Evolutionary conservation across 2,888 invertebrate species (phyloP), one percentile per base, ranked within the genome.

Genomic region (Melanostoma mellinum): DNA sequence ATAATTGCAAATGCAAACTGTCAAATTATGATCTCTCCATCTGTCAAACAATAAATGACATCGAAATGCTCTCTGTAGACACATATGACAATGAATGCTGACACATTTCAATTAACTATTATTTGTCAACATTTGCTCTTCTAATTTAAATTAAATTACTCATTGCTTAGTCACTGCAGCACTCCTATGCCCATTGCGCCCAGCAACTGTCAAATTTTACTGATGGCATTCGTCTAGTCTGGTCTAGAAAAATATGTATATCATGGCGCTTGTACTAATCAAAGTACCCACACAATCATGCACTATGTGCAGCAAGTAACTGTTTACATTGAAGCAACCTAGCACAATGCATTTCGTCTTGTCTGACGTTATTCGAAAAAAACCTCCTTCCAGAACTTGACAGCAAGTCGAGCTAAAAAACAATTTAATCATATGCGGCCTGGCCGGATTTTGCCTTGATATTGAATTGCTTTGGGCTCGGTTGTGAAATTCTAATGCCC

Each of bases 361-460:
- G 65, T 53, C 33, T 35, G 36, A 40, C 33, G 10, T 30, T 6
- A 5, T 56, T 56, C 61, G 50, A 71, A 53, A 81, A 71, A 53
- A 81, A 67, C 20, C 0, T 1, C 60, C 44, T 60, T 63, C 10
- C 38, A 74, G 20, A 38, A 8, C 42, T 50, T 82, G 72, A 73
- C 77, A 77, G 72, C 20, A 44, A 32, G 50, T 82, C 61, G 33
- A 68, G 53, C 33, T 50, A 30, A 63, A 56, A 68, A 60, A 60
- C 52, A 61, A 53, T 71, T 61, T 73, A 73, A 65, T 73, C 67
- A 46, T 65, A 81, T 78, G 81, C 81, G 72, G 42, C 60, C 30
- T 42, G 76, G 52, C 65, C 72, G 81, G 67, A 77, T 72, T 77
- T 69, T 35, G 61, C 5, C 40, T 71, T 52, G 38, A 5, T 50